A percentile compares a stretch with the other conserved stretches of the same genome.
Evolutionary conservation across 1,140 invertebrate genomes (phyloP).

Genomic region (Arion vulgaris): DNA sequence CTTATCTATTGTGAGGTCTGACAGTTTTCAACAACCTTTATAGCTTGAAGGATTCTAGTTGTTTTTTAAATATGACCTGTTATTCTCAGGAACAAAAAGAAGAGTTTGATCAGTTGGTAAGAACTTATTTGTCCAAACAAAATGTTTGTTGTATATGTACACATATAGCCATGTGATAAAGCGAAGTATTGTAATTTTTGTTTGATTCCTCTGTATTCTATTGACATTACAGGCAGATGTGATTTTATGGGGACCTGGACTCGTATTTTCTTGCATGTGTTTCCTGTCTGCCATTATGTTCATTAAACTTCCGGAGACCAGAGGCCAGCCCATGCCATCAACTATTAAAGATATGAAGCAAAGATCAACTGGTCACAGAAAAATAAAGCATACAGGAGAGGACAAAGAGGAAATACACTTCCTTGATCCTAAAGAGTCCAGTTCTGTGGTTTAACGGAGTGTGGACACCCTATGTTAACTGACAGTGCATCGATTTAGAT

Average conservation of each 20-base stretch:
- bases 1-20: too few relatives aligned
- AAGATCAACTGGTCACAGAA: background rate
- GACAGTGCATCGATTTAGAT: too few relatives aligned
- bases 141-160: too few relatives aligned
- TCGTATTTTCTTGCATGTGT: constrained; percentile 46
- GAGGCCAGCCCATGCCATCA: constrained; percentile 42
- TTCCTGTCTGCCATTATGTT: constrained; percentile 34
- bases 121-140: too few relatives aligned
- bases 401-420: background rate
- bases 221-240: constrained; percentile 34
- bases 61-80: too few relatives aligned
- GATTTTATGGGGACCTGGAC: constrained; percentile 45
- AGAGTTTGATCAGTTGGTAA: too few relatives aligned
- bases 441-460: background rate
- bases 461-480: too few relatives aligned
- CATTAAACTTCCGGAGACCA: constrained; percentile 45
- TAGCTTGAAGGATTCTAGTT: too few relatives aligned
- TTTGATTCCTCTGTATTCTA: background rate
- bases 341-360: constrained; percentile 45
- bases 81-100: too few relatives aligned
- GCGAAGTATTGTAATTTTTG: too few relatives aligned
- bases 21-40: too few relatives aligned
- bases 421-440: background rate
- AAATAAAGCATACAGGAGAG: background rate
- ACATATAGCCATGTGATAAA: too few relatives aligned